Evolutionary conservation across 2,113 vertebrate species (phyloP).

Genomic region (Poeciliopsis occidentalis): DNA sequence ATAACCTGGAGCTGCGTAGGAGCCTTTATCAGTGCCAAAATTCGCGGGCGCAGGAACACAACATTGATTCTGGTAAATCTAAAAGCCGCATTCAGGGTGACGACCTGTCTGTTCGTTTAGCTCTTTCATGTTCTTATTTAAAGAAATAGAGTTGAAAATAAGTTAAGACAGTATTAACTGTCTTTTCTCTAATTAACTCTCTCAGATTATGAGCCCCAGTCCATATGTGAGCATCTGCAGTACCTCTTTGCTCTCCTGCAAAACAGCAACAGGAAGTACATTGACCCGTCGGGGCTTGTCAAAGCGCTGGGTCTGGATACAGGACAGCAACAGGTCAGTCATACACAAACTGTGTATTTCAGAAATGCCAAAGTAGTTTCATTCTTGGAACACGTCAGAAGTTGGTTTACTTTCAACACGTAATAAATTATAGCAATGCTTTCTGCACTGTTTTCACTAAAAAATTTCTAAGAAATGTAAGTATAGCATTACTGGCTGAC

Average conservation of each 20-base stretch:
- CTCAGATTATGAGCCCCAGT: conserved; percentile 92
- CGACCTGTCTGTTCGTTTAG: too few relatives aligned
- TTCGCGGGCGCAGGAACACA: conserved; percentile 78
- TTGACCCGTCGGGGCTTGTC: conserved; percentile 94
- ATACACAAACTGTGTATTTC: background rate
- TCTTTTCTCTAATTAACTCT: conserved; percentile 4
- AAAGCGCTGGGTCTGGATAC: conserved; percentile 95
- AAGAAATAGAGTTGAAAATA: background rate
- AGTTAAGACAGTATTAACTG: background rate
- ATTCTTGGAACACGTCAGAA: background rate
- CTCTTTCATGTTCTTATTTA: background rate
- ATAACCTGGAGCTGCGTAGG: conserved; percentile 93
- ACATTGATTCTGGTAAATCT: conserved; percentile 74
- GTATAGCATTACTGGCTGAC: background rate
- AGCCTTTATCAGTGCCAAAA: conserved; percentile 92
- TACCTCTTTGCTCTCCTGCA: conserved; percentile 97
- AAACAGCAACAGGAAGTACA: conserved; percentile 95
- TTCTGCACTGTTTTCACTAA: background rate
- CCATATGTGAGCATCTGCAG: conserved; percentile 96
- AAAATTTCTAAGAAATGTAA: too few relatives aligned
- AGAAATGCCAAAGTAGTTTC: background rate
- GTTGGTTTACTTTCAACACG: background rate
- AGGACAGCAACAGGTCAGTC: conserved; percentile 92
- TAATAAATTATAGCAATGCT: background rate
- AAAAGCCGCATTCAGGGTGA: conserved; percentile 5